Percentiles rank a stretch among this genome's conserved stretches.
Evolutionary conservation across 2,888 invertebrate genomes (phyloP).

Genomic region (Nephrotoma guestfalica): DNA sequence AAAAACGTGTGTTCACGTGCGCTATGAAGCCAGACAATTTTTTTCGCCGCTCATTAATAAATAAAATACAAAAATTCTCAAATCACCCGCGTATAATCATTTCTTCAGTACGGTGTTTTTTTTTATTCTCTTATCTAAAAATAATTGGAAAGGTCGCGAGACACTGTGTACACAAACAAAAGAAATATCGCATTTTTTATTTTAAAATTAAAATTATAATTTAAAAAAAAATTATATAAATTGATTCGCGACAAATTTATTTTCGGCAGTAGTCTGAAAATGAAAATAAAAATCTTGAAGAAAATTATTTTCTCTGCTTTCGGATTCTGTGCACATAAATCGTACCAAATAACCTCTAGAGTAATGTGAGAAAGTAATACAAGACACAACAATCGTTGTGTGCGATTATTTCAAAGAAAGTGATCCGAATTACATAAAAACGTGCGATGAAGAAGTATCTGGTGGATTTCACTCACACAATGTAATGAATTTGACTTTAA

Average conservation of each 20-base stretch:
- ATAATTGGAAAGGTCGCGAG: not conserved
- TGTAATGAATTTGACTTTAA: too few species aligned
- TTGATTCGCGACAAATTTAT: not conserved
- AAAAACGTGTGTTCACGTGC: not conserved
- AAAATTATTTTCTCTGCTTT: not conserved
- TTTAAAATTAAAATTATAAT: not conserved
- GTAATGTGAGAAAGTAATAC: too few species aligned
- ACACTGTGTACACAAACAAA: not conserved
- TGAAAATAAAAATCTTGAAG: not conserved
- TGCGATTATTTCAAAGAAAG: too few species aligned
- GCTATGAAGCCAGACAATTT: not conserved
- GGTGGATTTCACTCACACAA: too few species aligned
- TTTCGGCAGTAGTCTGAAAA: not conserved
- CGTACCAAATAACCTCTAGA: not conserved
- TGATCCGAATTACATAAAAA: too few species aligned
- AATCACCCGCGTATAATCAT: not conserved
- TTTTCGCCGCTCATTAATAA: not conserved
- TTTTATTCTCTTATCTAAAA: not conserved
- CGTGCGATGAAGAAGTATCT: too few species aligned
- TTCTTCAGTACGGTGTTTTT: not conserved
- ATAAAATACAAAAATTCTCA: not conserved
- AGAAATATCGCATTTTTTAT: not conserved
- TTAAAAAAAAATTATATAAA: not conserved
- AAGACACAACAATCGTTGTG: too few species aligned
- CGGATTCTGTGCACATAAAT: not conserved